Base-by-base conservation (phyloP, 2,797 vertebrate species). In the Enteromius paludinosus region DNA sequence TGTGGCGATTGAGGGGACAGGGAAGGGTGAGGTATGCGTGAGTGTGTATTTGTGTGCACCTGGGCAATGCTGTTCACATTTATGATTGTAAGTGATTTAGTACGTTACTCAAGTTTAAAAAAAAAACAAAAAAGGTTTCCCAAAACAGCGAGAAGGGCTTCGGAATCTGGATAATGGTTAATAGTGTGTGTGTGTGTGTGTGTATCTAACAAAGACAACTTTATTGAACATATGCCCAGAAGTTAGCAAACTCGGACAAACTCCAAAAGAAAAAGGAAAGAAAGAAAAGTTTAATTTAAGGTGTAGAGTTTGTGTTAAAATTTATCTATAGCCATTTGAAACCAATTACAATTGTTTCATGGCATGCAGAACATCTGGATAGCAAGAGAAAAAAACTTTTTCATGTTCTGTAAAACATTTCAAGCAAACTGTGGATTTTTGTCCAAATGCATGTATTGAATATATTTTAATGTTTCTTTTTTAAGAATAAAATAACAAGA, bases 11-110 rank as follows among this genome's bases (percentile, higher is more conserved):
- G 30, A 73, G 25, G 49, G n/a, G 47, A 56, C 62, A 69, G 38
- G 52, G 15, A 41, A 45, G 75, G 47, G 56, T 81, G 66, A 33
- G 59, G 45, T 35, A 47, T 61, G 38, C 52, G 38, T 6, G 17
- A 43, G 72, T 69, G 87, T 78, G 84, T 69, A 76, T 86, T 74
- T 89, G 70, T 88, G 90, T 89, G 88, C 88, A 89, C 86, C 35
- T 43, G 61, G 64, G 20, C 14, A 47, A 14, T 49, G n/a, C 56
- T 33, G 20, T 72, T 72, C 20, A 61, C 8, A 18, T 69, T 38
- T 25, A 56, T 9, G 28, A 20, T 49, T 83, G 45, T 68, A 56
- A 52, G 78, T 69, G 80, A 54, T 65, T 69, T 84, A 71, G 68
- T 56, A 75, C 68, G 64, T 83, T 54, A 65, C 33, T 35, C 76